Evolutionary conservation across 2,888 invertebrate genomes (phyloP).

Genomic region (Lasioglossum villosulum): DNA sequence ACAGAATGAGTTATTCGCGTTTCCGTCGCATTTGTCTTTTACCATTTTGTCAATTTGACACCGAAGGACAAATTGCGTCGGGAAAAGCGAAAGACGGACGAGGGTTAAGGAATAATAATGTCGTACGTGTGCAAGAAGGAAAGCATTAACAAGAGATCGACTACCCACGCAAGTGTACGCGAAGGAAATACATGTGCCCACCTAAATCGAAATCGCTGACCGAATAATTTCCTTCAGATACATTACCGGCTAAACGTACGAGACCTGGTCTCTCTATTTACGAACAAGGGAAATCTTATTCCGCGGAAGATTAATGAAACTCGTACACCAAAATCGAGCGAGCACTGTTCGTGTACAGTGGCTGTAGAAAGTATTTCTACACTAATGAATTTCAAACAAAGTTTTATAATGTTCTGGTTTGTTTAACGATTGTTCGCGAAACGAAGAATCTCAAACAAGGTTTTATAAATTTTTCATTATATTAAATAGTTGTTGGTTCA

Average conservation of each 20-base stretch:
- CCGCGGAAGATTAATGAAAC: neutral
- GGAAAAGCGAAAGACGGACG: neutral
- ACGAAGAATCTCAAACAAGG: neutral
- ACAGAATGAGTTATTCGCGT: neutral
- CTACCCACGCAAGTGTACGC: neutral
- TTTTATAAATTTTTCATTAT: no score
- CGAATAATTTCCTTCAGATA: conserved; percentile 13
- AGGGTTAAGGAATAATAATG: conserved; percentile 2
- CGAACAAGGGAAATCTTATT: neutral
- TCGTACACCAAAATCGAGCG: neutral
- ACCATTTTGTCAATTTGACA: neutral
- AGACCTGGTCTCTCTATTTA: neutral
- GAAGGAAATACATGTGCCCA: conserved; percentile 9
- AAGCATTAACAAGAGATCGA: neutral
- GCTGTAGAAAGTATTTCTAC: neutral
- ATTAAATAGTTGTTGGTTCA: no score
- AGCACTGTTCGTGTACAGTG: neutral
- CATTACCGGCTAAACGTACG: neutral
- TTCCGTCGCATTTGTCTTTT: neutral
- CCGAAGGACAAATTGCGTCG: neutral
- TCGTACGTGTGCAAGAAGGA: neutral
- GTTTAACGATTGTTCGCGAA: neutral
- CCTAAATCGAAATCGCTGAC: conserved; percentile 17
- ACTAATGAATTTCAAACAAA: neutral
- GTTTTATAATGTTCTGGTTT: neutral